phyloP scores from a whole-genome alignment of 2,888 invertebrate genomes.

The Nymphalis c-album region DNA sequence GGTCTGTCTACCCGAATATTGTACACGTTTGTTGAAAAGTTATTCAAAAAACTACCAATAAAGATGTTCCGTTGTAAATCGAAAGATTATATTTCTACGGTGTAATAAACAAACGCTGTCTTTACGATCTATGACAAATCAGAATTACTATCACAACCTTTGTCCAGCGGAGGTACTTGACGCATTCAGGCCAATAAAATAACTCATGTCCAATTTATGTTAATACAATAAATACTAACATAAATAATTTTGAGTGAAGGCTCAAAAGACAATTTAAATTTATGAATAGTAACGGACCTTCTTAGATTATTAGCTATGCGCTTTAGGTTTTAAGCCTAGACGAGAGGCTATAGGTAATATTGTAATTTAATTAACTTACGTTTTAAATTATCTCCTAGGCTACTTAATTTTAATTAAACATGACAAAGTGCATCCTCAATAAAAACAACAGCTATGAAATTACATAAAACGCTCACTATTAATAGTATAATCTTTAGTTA shows the following conservation, averaged over 20 bases:
- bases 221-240: conserved; percentile 80
- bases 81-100: conserved; percentile 35
- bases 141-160: conserved; percentile 76
- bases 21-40: conserved; percentile 12
- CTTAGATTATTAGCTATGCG: conserved; percentile 46
- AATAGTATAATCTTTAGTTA: too few relatives aligned
- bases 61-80: conserved; percentile 20
- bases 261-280: conserved; percentile 75
- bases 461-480: too few relatives aligned
- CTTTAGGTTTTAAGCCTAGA: conserved; percentile 1
- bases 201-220: conserved; percentile 82
- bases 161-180: conserved; percentile 65
- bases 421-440: too few relatives aligned
- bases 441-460: too few relatives aligned
- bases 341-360: too few relatives aligned
- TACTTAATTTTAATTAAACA: too few relatives aligned
- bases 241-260: conserved; percentile 72
- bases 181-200: conserved; percentile 77
- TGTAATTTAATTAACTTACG: too few relatives aligned
- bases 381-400: too few relatives aligned
- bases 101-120: conserved; percentile 62
- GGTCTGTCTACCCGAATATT: not conserved
- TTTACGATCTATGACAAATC: conserved; percentile 79
- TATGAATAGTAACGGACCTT: conserved; percentile 62
- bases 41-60: conserved; percentile 8